Conservation (phyloP, 53 echinoderm and acorn worm genomes). For the Apostichopus leukothele region DNA sequence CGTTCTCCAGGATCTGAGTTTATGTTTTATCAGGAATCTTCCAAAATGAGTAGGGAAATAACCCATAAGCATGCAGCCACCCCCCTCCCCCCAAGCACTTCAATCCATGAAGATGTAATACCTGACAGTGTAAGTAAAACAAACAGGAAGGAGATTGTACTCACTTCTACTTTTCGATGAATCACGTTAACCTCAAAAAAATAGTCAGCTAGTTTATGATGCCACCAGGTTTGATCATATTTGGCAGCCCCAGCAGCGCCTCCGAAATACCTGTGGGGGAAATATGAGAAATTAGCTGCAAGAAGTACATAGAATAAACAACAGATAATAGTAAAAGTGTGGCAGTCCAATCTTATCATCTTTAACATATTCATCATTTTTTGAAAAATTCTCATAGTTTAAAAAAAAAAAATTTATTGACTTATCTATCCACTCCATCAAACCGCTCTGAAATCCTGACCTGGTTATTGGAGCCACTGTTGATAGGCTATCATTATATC, state of each 20-base stretch:
- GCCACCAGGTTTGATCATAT: conserved; percentile 89
- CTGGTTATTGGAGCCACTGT: too few species aligned
- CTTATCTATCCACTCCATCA: too few species aligned
- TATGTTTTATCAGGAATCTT: too few species aligned
- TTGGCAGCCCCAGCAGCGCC: conserved; percentile 47
- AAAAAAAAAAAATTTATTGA: too few species aligned
- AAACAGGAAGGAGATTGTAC: background rate
- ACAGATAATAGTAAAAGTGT: background rate
- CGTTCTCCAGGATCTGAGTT: too few species aligned
- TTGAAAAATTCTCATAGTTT: too few species aligned
- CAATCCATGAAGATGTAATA: too few species aligned
- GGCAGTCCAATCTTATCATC: too few species aligned
- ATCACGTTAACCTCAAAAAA: conserved; percentile 69
- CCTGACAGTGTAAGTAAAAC: background rate
- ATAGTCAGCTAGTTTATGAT: conserved; percentile 84
- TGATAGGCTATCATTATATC: too few species aligned
- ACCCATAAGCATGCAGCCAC: background rate
- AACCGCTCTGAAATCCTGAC: too few species aligned
- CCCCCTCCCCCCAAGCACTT: background rate
- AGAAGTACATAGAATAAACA: background rate
- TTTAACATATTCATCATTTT: too few species aligned
- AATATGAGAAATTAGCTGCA: background rate
- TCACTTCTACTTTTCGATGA: conserved; percentile 89
- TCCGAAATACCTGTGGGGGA: conserved; percentile 70
- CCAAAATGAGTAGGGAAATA: too few species aligned